Evolutionary conservation across 2,888 invertebrate genomes (phyloP).

Genomic region (Lottia scabra): DNA sequence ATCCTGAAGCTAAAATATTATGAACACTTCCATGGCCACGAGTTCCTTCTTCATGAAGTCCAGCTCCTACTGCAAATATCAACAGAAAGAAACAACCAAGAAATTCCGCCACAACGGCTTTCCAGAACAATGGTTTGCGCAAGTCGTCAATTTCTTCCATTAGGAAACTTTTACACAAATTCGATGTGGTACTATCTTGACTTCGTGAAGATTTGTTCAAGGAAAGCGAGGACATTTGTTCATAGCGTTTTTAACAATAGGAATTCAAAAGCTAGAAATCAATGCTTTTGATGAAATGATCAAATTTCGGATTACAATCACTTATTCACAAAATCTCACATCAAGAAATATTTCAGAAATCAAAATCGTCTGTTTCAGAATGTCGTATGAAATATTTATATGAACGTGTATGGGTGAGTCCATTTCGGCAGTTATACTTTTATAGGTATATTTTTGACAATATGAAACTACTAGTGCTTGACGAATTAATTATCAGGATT

Average conservation of each 20-base stretch:
- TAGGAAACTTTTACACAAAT: conserved; percentile 20
- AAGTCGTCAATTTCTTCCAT: conserved; percentile 40
- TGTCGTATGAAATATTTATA: no score
- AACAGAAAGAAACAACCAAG: conserved; percentile 43
- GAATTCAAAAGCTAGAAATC: no score
- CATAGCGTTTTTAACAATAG: background rate
- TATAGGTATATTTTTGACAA: no score
- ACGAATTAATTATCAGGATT: no score
- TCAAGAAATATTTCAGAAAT: no score
- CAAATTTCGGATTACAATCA: no score
- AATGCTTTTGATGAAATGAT: no score
- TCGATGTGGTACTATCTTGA: background rate
- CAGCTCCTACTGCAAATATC: conserved; percentile 39
- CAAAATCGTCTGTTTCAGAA: no score
- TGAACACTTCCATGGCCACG: conserved; percentile 21
- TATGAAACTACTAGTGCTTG: no score
- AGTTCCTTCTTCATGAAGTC: conserved; percentile 22
- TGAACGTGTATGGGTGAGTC: no score
- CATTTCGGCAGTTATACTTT: no score
- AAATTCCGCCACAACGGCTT: conserved; percentile 47
- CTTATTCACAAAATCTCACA: no score
- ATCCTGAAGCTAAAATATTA: conserved; percentile 42
- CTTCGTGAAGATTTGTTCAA: background rate
- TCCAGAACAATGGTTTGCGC: conserved; percentile 41
- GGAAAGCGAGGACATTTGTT: conserved; percentile 5